These are phyloP conservation scores for Montipora sp. DNA, from an alignment of 64 coral and sea anemone species.

Conservation along the genomic window DNA sequence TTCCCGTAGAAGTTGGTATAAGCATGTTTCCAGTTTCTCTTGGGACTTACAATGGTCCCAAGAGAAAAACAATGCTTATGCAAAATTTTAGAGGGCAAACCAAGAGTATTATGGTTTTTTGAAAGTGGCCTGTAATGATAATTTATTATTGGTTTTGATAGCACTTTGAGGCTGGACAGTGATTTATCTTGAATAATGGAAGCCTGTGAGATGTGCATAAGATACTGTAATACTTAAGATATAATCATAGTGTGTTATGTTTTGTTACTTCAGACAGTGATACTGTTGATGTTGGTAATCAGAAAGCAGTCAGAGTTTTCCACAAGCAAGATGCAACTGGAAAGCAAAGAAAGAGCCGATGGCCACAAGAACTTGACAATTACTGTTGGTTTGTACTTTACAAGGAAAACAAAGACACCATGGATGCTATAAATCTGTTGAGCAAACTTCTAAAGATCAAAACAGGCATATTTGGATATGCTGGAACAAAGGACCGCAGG, in stretches of 20 bases:
- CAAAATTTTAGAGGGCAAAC: too few relatives aligned
- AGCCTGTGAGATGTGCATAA: too few relatives aligned
- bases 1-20: too few relatives aligned
- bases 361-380: slow-evolving; percentile 71
- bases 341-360: slow-evolving; percentile 60
- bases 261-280: slow-evolving; percentile 62
- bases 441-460: slow-evolving; percentile 87
- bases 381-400: slow-evolving; percentile 92
- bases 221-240: too few relatives aligned
- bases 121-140: too few relatives aligned
- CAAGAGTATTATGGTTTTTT: too few relatives aligned
- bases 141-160: too few relatives aligned
- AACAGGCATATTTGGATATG: slow-evolving; percentile 80
- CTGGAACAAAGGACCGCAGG: slow-evolving; percentile 95
- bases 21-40: too few relatives aligned
- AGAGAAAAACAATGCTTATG: too few relatives aligned
- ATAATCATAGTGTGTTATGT: background rate
- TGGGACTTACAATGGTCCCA: too few relatives aligned
- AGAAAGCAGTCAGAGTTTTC: slow-evolving; percentile 89
- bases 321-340: slow-evolving; percentile 16
- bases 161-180: too few relatives aligned
- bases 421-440: slow-evolving; percentile 93
- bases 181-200: too few relatives aligned
- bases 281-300: slow-evolving; percentile 73
- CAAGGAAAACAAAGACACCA: slow-evolving; percentile 99